Percentiles rank a stretch among this genome's conserved stretches.
Conservation (phyloP, 1,140 invertebrate species). For the Bombus waltoni region DNA sequence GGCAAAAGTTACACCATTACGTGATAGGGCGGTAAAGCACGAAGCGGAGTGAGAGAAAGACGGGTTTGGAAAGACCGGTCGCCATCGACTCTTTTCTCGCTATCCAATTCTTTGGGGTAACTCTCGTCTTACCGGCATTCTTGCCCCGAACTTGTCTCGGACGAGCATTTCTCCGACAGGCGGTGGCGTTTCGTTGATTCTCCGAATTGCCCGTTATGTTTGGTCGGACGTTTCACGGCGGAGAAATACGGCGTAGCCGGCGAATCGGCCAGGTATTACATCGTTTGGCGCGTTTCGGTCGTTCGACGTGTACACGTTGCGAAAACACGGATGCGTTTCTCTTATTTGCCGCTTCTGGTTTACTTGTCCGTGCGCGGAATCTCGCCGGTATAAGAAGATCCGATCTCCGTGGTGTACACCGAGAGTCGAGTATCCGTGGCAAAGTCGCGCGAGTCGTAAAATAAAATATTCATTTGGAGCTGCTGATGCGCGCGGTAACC, state of each 20-base stretch:
- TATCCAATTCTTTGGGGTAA: constrained; percentile 34
- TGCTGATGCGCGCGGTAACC: constrained; percentile 14
- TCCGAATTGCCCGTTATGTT: neutral
- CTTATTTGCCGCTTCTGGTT: neutral
- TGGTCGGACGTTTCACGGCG: too few species aligned
- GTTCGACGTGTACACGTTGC: neutral
- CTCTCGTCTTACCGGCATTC: constrained; percentile 22
- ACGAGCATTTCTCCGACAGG: constrained; percentile 10
- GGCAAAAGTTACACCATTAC: constrained; percentile 78
- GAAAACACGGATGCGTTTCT: neutral
- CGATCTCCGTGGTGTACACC: neutral
- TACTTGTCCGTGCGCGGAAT: neutral
- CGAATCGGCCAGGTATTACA: neutral
- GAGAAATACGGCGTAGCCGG: neutral
- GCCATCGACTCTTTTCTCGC: neutral
- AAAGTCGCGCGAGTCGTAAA: constrained; percentile 38
- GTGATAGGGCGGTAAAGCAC: constrained; percentile 73
- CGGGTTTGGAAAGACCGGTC: neutral
- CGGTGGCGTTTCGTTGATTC: neutral
- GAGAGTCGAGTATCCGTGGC: neutral
- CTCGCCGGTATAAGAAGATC: neutral
- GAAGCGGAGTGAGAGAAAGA: constrained; percentile 11
- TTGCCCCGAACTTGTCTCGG: constrained; percentile 11
- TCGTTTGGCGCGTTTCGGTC: neutral
- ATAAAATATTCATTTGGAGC: constrained; percentile 45